Conservation (phyloP, 2,797 vertebrate genomes). For the Valencia hispanica region DNA sequence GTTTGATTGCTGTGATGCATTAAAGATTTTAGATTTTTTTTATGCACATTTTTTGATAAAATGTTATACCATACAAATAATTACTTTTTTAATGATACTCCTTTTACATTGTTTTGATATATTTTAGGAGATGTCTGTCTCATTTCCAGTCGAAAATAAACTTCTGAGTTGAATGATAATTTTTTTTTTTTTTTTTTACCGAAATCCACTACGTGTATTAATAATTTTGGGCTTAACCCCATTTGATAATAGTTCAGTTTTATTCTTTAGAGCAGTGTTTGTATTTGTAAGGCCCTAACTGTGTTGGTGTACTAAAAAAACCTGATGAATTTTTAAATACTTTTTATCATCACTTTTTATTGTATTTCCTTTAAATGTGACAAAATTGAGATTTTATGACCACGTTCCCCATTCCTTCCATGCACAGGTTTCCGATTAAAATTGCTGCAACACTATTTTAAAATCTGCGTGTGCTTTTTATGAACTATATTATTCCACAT, state of each 20-base stretch:
- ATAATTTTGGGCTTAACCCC: not conserved
- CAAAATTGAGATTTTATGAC: not conserved
- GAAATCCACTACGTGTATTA: not conserved
- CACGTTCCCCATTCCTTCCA: slow-evolving; percentile 1
- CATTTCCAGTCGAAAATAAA: not conserved
- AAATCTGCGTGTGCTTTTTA: slow-evolving; percentile 1
- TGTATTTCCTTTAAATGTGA: not conserved
- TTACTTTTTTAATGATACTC: not conserved
- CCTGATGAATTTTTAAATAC: not conserved
- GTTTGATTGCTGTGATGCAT: not conserved
- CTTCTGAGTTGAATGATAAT: not conserved
- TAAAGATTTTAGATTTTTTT: no score
- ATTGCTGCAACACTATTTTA: slow-evolving; percentile 29
- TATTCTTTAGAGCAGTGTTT: not conserved
- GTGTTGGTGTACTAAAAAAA: not conserved
- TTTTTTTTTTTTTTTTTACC: not conserved
- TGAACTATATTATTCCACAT: not conserved
- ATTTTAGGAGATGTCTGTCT: not conserved
- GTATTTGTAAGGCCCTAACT: not conserved
- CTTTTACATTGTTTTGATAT: not conserved
- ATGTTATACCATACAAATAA: not conserved
- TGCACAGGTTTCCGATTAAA: slow-evolving; percentile 7
- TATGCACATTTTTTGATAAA: not conserved
- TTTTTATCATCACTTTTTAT: not conserved
- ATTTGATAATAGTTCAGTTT: not conserved